Conservation (phyloP, 2,113 vertebrate genomes). For the Vanacampus margaritifer region DNA sequence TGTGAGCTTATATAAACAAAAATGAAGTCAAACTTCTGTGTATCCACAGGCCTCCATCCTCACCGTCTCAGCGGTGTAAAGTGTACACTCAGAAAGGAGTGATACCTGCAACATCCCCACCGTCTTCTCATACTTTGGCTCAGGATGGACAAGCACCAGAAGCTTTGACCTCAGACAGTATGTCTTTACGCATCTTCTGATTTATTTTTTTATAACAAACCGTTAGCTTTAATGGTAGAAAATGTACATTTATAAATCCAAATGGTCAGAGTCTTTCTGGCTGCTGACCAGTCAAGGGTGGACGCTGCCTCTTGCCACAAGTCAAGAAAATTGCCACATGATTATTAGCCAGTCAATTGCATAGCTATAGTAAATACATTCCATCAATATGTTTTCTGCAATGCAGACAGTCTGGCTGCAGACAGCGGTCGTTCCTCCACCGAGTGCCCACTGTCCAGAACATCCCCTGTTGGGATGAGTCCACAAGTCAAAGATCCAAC, state of each 20-base stretch:
- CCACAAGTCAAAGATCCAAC: constrained; percentile 81
- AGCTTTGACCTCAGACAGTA: constrained; percentile 62
- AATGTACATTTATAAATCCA: background rate
- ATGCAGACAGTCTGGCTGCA: constrained; percentile 77
- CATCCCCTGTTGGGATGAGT: constrained; percentile 91
- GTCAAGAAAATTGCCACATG: background rate
- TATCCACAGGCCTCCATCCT: constrained; percentile 74
- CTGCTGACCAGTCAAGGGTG: too few species aligned
- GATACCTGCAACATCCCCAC: constrained; percentile 77
- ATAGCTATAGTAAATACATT: background rate
- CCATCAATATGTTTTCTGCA: constrained; percentile 28
- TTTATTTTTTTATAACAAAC: background rate
- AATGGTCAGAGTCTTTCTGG: too few species aligned
- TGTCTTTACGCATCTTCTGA: constrained; percentile 1
- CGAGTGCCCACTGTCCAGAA: constrained; percentile 80
- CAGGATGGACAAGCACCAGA: constrained; percentile 71
- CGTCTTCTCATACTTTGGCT: constrained; percentile 71
- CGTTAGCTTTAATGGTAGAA: background rate
- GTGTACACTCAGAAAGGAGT: constrained; percentile 96
- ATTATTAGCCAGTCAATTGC: background rate
- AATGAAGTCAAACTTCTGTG: background rate
- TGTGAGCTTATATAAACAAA: background rate
- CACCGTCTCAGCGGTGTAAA: constrained; percentile 94
- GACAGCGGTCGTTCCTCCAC: constrained; percentile 75
- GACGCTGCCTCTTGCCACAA: too few species aligned